A percentile compares a stretch with the other conserved stretches of the same genome.
Conservation (phyloP, 2,888 invertebrate species). For the Torymus auratus region DNA sequence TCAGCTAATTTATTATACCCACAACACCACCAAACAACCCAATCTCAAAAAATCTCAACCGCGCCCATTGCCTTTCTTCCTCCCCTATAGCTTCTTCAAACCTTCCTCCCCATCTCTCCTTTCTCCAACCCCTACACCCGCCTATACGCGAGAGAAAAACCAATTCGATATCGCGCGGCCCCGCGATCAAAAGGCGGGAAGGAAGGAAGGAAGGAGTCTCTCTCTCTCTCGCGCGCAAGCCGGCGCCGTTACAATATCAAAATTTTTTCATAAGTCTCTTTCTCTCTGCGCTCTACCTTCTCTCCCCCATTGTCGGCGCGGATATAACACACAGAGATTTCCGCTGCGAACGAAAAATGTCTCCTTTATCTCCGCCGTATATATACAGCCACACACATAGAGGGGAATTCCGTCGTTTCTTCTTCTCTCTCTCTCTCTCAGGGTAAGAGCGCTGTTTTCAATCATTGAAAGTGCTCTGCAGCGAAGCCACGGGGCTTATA, state of each 20-base stretch:
- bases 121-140: no score
- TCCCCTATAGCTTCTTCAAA: no score
- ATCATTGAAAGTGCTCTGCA: constrained; percentile 37
- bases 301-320: constrained; percentile 12
- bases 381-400: neutral
- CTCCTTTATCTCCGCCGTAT: neutral
- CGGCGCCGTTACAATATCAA: constrained; percentile 16
- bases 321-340: constrained; percentile 33
- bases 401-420: constrained; percentile 15
- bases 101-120: no score
- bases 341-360: constrained; percentile 27
- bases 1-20: no score
- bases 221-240: neutral
- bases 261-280: constrained; percentile 28
- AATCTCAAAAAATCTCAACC: no score
- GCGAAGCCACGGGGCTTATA: neutral
- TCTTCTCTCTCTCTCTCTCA: neutral
- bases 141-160: neutral
- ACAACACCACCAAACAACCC: no score
- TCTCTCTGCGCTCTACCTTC: no score
- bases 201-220: neutral
- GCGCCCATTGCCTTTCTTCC: no score
- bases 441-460: neutral
- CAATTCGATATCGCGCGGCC: constrained; percentile 6
- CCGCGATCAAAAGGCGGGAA: constrained; percentile 10